Evolutionary conservation across 1,140 invertebrate species (phyloP).

Genomic region (Pollicipes pollicipes): DNA sequence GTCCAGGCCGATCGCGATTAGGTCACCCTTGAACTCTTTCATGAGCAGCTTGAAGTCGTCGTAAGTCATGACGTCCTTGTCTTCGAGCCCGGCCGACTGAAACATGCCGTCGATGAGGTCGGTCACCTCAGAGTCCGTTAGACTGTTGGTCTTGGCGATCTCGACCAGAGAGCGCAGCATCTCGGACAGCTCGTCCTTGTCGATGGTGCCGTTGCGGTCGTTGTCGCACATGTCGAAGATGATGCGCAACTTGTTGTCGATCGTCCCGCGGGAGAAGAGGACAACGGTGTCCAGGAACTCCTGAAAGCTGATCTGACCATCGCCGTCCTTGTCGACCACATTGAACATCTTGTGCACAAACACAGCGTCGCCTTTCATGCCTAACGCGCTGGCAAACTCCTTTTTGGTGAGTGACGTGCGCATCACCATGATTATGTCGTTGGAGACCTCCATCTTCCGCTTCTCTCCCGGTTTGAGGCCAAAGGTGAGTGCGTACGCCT

Average conservation of each 20-base stretch:
- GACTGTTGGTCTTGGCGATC: constrained; percentile 68
- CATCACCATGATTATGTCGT: constrained; percentile 79
- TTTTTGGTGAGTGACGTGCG: constrained; percentile 77
- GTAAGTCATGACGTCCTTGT: constrained; percentile 81
- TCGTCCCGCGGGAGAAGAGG: constrained; percentile 72
- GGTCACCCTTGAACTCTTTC: constrained; percentile 91
- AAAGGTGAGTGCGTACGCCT: constrained; percentile 89
- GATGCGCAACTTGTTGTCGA: constrained; percentile 87
- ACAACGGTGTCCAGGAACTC: constrained; percentile 94
- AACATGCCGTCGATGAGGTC: constrained; percentile 91
- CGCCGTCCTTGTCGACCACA: constrained; percentile 89
- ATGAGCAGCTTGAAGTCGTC: constrained; percentile 91
- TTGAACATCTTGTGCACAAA: constrained; percentile 99
- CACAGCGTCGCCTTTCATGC: constrained; percentile 87
- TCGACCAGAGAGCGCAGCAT: constrained; percentile 86
- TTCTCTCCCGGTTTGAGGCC: constrained; percentile 48
- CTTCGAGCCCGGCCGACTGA: constrained; percentile 69
- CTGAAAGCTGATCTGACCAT: constrained; percentile 90
- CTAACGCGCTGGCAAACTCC: constrained; percentile 91
- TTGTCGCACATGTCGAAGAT: constrained; percentile 99
- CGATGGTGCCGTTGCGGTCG: constrained; percentile 84
- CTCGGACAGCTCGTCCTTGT: constrained; percentile 81
- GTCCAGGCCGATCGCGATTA: constrained; percentile 87
- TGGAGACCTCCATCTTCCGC: constrained; percentile 42
- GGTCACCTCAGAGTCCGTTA: constrained; percentile 49